Conservation (phyloP, 2,797 vertebrate genomes). For the Malurus leucopterus region DNA sequence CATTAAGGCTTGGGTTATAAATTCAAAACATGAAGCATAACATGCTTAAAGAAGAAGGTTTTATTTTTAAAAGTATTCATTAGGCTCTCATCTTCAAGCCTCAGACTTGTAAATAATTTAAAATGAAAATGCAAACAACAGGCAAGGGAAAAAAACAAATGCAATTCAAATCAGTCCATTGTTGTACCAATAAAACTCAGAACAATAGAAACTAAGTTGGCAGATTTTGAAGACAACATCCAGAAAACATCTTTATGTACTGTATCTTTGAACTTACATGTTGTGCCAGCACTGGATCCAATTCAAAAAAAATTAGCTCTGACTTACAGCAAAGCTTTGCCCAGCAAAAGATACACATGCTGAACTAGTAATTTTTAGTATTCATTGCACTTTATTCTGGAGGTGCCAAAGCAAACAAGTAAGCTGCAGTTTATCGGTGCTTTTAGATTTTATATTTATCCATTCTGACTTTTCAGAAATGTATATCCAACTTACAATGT, state of each 20-base stretch:
- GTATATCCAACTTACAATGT: neutral
- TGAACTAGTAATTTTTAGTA: neutral
- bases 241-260: slow-evolving; percentile 26
- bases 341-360: neutral
- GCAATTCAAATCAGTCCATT: slow-evolving; percentile 43
- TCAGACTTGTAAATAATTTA: slow-evolving; percentile 64
- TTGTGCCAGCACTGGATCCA: neutral
- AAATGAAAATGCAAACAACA: slow-evolving; percentile 39
- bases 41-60: slow-evolving; percentile 18
- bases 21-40: slow-evolving; percentile 49
- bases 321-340: neutral
- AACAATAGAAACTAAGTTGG: slow-evolving; percentile 7
- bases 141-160: slow-evolving; percentile 2
- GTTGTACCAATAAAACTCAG: slow-evolving; percentile 34
- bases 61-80: slow-evolving; percentile 62
- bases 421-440: neutral
- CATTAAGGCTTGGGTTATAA: slow-evolving; percentile 48
- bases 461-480: neutral
- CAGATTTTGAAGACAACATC: slow-evolving; percentile 31
- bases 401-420: neutral
- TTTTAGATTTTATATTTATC: neutral
- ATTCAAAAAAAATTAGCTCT: neutral
- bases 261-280: slow-evolving; percentile 17
- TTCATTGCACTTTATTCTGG: neutral
- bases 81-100: slow-evolving; percentile 49